Base-by-base conservation (phyloP, 2,797 vertebrate species). In the Mareca strepera region DNA sequence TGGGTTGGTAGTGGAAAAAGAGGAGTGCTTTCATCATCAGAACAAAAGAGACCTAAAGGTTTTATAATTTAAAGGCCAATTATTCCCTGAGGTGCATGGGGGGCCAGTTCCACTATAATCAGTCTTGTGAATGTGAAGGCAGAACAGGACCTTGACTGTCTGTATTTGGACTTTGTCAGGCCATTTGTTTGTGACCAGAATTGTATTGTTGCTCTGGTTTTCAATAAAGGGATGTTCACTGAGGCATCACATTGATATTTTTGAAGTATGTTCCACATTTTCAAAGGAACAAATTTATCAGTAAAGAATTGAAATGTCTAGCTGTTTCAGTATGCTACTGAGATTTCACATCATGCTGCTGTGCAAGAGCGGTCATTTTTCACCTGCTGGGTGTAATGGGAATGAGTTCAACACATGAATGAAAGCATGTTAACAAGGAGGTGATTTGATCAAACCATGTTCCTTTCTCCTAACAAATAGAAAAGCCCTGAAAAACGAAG, bases 211-310 rank as follows among this genome's bases (percentile, higher is more conserved):
- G 74, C 21, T 58, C 78, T 66, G 44, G 7, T 75, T 97, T 94
- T 88, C 93, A 94, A 85, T 90, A 90, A 94, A 77, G 58, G 39
- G 37, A 78, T 91, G 86, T 64, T 96, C 82, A 91, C 73, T 92
- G 83, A 86, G 46, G 86, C 88, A 87, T 93, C 86, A 91, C 82
- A 56, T 75, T 82, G 92, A 74, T 92, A 70, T 91, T 82, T 93
- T 59, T 96, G 41, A 96, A 96, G 63, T 62, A 91, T 79, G 64
- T 60, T 82, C 63, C 82, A 68, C 67, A 58, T 94, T 88, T 96
- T 92, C 77, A 90, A 86, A 90, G 67, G 77, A 91, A 37, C 50
- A 63, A 63, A 97, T 96, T 93, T 91, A 81, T 95, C 93, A 94
- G 50, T 28, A 68, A 53, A 48, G 56, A 84, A 88, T 55, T 84